phyloP scores from a whole-genome alignment of 2,888 invertebrate species.

The Drosophila rellima region DNA sequence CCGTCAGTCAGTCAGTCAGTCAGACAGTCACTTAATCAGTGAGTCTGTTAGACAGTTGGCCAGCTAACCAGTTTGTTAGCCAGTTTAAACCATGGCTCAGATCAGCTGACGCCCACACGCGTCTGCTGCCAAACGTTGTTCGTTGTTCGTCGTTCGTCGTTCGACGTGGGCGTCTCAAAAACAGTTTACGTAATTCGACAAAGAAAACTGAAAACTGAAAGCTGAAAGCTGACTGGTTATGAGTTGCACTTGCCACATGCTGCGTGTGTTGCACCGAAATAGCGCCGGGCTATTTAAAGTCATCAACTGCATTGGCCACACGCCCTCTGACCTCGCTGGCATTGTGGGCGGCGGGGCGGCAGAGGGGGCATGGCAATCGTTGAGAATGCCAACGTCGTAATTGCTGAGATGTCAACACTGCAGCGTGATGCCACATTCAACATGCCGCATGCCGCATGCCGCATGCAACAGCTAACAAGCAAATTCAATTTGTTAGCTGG shows the following conservation, averaged over 20 bases:
- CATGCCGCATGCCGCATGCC: constrained; percentile 1
- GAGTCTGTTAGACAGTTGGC: constrained; percentile 14
- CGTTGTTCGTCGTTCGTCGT: constrained; percentile 18
- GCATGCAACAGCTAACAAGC: constrained; percentile 56
- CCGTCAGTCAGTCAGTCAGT: neutral
- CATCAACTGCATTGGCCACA: constrained; percentile 64
- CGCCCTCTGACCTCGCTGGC: constrained; percentile 14
- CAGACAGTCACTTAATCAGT: constrained; percentile 11
- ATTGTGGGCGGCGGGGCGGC: neutral
- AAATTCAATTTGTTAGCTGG: constrained; percentile 61
- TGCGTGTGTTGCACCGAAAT: constrained; percentile 44
- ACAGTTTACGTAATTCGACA: constrained; percentile 54
- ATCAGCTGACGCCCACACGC: constrained; percentile 46
- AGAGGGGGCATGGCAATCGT: constrained; percentile 30
- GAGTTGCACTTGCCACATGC: constrained; percentile 51
- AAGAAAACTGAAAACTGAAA: constrained; percentile 18
- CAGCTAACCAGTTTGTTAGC: constrained; percentile 49
- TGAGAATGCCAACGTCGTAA: constrained; percentile 46
- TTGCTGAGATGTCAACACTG: constrained; percentile 57
- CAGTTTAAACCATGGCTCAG: constrained; percentile 49
- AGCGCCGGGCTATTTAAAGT: constrained; percentile 53
- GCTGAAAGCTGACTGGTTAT: constrained; percentile 34
- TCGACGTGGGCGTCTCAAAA: constrained; percentile 39
- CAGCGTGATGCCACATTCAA: constrained; percentile 5
- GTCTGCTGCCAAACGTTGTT: constrained; percentile 20